phyloP scores from a whole-genome alignment of 2,113 vertebrate species.

The Craseonycteris thonglongyai region DNA sequence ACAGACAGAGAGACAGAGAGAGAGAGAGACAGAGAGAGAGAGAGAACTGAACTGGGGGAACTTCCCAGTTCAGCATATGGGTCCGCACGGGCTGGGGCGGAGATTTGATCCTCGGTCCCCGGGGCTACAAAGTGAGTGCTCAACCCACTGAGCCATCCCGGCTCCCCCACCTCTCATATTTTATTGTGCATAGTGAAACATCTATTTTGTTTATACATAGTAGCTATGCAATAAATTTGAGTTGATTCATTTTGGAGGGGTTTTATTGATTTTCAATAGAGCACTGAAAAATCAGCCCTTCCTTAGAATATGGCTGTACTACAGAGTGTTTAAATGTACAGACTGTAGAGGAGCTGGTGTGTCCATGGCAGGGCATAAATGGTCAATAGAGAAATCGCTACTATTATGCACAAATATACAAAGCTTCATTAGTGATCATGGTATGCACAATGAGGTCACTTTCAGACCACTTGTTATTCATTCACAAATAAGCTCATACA shows the following conservation, averaged over 20 bases:
- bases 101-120: no score
- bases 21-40: no score
- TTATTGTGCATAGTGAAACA: neutral
- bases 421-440: neutral
- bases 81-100: no score
- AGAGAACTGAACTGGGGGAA: no score
- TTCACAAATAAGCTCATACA: neutral
- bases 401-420: neutral
- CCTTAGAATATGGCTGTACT: neutral
- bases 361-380: neutral
- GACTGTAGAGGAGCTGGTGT: neutral
- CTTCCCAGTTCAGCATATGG: no score
- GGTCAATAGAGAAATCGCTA: neutral
- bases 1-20: no score
- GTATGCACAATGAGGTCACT: neutral
- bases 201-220: neutral
- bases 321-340: neutral
- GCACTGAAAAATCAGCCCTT: neutral
- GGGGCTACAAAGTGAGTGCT: no score
- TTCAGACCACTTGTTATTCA: neutral
- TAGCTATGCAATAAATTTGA: neutral
- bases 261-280: neutral
- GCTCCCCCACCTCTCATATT: no score
- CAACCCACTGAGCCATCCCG: no score
- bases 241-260: neutral